Evolutionary conservation across 2,113 vertebrate genomes (phyloP), one percentile per base, ranked within the genome.

Genomic region (Mugil cephalus): DNA sequence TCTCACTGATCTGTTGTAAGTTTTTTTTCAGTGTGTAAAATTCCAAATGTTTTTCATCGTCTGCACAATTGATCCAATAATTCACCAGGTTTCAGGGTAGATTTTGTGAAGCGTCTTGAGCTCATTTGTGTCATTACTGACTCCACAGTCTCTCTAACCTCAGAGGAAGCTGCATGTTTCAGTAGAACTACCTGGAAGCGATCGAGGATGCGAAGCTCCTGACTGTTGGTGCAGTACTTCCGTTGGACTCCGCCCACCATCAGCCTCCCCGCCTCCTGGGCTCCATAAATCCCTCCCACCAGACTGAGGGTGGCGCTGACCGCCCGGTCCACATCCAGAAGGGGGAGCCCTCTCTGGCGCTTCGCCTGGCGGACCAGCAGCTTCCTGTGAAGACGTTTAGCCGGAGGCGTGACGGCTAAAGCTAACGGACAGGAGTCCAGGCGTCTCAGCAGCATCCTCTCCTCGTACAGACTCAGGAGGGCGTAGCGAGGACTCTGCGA

Each of bases 201-300:
- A 82, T 99, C 98, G 14, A 99, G 94, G 40, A 99, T 96, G 11
- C 96, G 91, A 71, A 95, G 94, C 83, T 98, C 97, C 73, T 95
- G 95, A 83, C 96, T 96, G 77, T 91, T 96, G 46, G 94, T 96
- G 65, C 94, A 93, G 84, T 95, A 97, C 0, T 90, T 95, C 4
- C 92, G 91, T 17, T 84, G 84, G n/a, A 87, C 88, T 6, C 76
- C 35, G 3, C 50, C 64, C 17, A 88, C 85, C 15, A 87, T 67
- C 19, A 79, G 84, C 14, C 91, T 74, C 17, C 82, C 78, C 1
- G n/a, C 84, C 61, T 94, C 95, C 86, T 95, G 95, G 10, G 93
- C 90, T 36, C 95, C 94, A 6, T 97, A 98, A 79, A 97, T 92
- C 1, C 96, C 96, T 6, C 96, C 96, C 6, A 98, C 97, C 74